These are phyloP conservation scores for Ladona fulva DNA, from an alignment of 1,140 invertebrate species.

Conservation along the genomic window DNA sequence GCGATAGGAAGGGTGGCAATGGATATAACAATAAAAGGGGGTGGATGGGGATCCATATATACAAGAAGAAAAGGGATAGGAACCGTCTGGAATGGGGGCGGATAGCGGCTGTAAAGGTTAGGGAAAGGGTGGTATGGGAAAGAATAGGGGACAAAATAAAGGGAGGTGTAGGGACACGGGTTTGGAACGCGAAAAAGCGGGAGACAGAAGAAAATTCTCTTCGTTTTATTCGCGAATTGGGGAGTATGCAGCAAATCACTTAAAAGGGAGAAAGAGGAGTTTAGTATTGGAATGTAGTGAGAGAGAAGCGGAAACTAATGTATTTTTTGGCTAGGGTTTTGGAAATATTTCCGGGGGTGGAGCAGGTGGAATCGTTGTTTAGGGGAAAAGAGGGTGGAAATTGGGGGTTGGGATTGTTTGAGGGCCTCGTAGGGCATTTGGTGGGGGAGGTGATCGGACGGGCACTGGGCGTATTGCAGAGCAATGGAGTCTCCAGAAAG, in stretches of 20 bases:
- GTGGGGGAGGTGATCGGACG: background rate
- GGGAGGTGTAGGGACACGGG: background rate
- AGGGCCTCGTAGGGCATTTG: background rate
- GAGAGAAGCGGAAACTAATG: background rate
- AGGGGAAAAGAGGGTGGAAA: background rate
- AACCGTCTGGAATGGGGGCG: background rate
- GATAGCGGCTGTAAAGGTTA: background rate
- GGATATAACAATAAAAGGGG: no score
- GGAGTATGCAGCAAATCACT: no score
- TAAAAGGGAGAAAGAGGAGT: no score
- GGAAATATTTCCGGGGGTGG: background rate
- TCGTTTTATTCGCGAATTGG: no score
- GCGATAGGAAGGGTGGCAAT: no score
- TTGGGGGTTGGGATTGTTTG: background rate
- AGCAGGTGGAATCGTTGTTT: background rate
- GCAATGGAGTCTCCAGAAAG: background rate
- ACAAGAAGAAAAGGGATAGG: no score
- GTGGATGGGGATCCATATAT: no score
- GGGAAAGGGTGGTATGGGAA: background rate
- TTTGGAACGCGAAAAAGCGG: no score
- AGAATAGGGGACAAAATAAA: background rate
- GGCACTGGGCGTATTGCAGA: background rate
- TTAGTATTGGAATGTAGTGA: no score
- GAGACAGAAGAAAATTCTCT: no score
- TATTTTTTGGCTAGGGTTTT: background rate